Evolutionary conservation across 2,797 vertebrate genomes (phyloP), one percentile per base, ranked within the genome.

Genomic region (Mormyrops boulengeri): DNA sequence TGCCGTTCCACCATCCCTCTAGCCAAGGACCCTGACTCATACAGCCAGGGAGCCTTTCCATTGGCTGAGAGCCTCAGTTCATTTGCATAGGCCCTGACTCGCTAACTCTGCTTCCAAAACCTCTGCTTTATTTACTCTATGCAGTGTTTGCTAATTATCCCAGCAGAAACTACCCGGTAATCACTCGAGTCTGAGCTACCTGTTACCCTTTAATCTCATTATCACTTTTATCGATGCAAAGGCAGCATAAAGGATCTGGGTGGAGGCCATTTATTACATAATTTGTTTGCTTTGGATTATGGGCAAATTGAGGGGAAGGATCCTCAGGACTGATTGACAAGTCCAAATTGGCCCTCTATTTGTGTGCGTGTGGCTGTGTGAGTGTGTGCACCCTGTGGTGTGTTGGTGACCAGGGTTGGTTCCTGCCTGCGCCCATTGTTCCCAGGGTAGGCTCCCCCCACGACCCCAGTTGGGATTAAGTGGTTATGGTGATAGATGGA

Each of bases 131-230:
- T 14, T 47, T 82, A 82, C 2, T 30, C 44, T 47, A 49, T 11
- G 38, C 6, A 80, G 38, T 82, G 77, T 82, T 19, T 19, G 38
- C 38, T 88, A 90, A 88, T 41, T 3, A 62, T 62, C 47, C 30
- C 30, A 90, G 89, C 90, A 86, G 86, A 92, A 93, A 92, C 91
- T 91, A 93, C 88, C 93, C 93, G 94, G 93, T 92, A 92, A 88
- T 93, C 89, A 82, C 80, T 89, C 89, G 62, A 91, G 92, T 89
- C 80, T 50, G 89, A 19, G 30, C 17, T 77, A 53, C 49, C 49
- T 38, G 26, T 88, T 80, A 34, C 73, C 66, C 17, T 73, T 77
- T 41, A 19, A 80, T 52, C 49, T 53, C 50, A 17, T 73, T 57
- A 87, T 38, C 8, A 62, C 41, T 88, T 88, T 49, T 52, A 88